Evolutionary conservation across 2,113 vertebrate species (phyloP), one percentile per base, ranked within the genome.

Genomic region (Macrotus californicus): DNA sequence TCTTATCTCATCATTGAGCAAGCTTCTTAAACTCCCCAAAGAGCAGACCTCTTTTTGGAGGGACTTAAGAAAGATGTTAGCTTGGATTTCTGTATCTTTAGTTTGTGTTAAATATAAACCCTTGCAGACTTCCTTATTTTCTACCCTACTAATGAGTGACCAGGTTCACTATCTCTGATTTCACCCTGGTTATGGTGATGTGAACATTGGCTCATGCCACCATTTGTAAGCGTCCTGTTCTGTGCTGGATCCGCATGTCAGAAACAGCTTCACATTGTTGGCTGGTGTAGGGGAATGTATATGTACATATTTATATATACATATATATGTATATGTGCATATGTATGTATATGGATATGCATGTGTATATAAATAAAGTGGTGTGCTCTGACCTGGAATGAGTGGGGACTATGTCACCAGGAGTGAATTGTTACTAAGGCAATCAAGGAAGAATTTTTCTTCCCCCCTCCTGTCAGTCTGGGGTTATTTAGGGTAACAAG

Each of bases 41-140:
- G 82, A 93, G 24, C 66, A 87, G 80, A 67, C 7, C 18, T 87
- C 46, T 64, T 76, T 80, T 61, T 34, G 26, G 9, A 41, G 29
- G 24, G 8, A 52, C 3, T 39, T 18, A 77, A 88, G 66, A 54
- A 82, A 88, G 13, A 93, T 46, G 67, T 93, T 56, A 80, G 19
- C n/a, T 79, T 69, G n/a, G 61, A 82, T 85, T 91, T 94, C 64
- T 66, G 66, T 61, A 36, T 85, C 56, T 86, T 85, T 46, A 93
- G 81, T 69, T 84, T 94, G 48, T 81, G 34, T 96, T 91, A 67
- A 91, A 36, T 88, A 29, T 89, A 80, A 91, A 77, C 36, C 6
- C 36, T 76, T 85, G 43, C 89, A 43, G 59, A 54, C 66, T 66
- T 92, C 24, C 56, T 92, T 94, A 87, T 77, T 92, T 95, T 92